These are phyloP conservation scores for Caenorhabditis drosophilae DNA, from an alignment of 2,888 invertebrate species.

Conservation along the genomic window DNA sequence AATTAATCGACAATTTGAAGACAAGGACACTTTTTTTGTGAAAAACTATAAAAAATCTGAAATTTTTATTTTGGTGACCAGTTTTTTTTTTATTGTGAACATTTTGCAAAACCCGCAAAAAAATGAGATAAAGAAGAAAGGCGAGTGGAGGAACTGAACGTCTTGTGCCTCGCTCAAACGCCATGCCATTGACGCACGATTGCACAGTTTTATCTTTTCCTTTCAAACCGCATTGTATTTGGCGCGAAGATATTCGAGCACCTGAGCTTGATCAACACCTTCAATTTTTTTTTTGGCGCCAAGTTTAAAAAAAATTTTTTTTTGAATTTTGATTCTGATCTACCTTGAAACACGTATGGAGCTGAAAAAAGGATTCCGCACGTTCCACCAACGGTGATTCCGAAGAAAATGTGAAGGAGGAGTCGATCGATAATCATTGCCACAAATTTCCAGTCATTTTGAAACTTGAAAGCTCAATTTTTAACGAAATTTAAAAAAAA, in stretches of 20 bases:
- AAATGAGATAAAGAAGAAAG: too few species aligned
- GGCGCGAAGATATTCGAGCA: constrained; percentile 9
- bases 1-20: too few species aligned
- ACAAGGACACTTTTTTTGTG: too few species aligned
- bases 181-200: too few species aligned
- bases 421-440: constrained; percentile 73
- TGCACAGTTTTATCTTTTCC: too few species aligned
- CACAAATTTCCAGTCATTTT: constrained; percentile 73
- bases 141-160: too few species aligned
- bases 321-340: background rate
- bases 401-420: constrained; percentile 72
- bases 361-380: constrained; percentile 71
- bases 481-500: background rate
- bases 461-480: constrained; percentile 62
- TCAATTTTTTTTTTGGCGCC: background rate
- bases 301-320: background rate
- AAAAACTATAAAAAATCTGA: too few species aligned
- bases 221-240: background rate
- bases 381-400: constrained; percentile 71
- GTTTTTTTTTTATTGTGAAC: too few species aligned
- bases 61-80: too few species aligned
- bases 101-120: too few species aligned
- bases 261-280: constrained; percentile 19
- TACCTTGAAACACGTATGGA: constrained; percentile 71
- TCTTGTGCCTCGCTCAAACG: too few species aligned